Evolutionary conservation across 2,797 vertebrate species (phyloP).

Genomic region (Triplophysa yarkandensis): DNA sequence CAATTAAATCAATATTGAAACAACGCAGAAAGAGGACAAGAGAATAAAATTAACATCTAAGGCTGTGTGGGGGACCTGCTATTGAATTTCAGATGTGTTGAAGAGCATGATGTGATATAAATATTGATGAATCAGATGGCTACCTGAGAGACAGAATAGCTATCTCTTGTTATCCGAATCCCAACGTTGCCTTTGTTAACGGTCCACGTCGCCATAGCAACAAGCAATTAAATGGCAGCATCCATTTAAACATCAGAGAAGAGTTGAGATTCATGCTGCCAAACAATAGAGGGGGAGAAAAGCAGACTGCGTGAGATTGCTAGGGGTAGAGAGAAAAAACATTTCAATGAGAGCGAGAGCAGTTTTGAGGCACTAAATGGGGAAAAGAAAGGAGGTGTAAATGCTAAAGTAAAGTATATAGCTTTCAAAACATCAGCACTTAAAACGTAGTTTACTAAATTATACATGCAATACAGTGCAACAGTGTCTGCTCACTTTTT

Average conservation of each 20-base stretch:
- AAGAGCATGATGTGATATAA: slow-evolving; percentile 56
- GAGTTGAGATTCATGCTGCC: slow-evolving; percentile 36
- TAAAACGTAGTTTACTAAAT: slow-evolving; percentile 14
- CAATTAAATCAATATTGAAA: slow-evolving; percentile 42
- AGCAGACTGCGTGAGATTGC: slow-evolving; percentile 14
- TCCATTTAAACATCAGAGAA: slow-evolving; percentile 58
- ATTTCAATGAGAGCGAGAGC: slow-evolving; percentile 6
- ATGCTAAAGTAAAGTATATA: background rate
- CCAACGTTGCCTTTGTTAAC: slow-evolving; percentile 56
- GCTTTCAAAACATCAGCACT: slow-evolving; percentile 1
- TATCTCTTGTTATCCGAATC: slow-evolving; percentile 53
- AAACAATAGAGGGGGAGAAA: slow-evolving; percentile 33
- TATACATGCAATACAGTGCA: background rate
- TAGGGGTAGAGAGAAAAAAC: slow-evolving; percentile 19
- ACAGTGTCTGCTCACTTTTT: background rate
- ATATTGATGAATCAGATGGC: slow-evolving; percentile 62
- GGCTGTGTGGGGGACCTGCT: slow-evolving; percentile 34
- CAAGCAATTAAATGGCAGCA: slow-evolving; percentile 59
- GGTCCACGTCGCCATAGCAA: slow-evolving; percentile 68
- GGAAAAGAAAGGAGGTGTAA: slow-evolving; percentile 4
- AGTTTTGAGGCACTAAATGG: slow-evolving; percentile 24
- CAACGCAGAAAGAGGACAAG: slow-evolving; percentile 13
- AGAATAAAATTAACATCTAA: slow-evolving; percentile 29
- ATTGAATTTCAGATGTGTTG: slow-evolving; percentile 54
- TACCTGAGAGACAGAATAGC: slow-evolving; percentile 56